phyloP scores from a whole-genome alignment of 2,888 invertebrate genomes.

The Cylindroiulus punctatus region DNA sequence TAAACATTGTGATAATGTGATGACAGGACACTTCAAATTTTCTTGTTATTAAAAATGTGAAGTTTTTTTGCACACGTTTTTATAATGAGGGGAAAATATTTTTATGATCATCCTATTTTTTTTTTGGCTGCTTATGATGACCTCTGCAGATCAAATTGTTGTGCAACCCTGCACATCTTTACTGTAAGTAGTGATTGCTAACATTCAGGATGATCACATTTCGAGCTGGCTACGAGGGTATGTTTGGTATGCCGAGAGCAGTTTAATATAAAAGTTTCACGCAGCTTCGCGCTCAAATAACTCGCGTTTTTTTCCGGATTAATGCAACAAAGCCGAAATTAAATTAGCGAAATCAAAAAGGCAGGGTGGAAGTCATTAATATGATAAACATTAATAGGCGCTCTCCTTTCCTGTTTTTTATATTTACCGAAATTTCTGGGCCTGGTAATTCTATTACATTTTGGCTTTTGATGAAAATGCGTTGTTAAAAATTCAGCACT shows the following conservation, averaged over 20 bases:
- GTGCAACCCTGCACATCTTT: too few species aligned
- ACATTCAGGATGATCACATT: background rate
- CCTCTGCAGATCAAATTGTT: too few species aligned
- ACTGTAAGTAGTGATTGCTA: too few species aligned
- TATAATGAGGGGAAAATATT: too few species aligned
- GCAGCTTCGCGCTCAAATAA: background rate
- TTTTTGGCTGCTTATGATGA: too few species aligned
- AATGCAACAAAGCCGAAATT: background rate
- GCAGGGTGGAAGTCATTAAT: background rate
- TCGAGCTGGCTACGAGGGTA: too few species aligned
- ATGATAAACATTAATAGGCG: conserved; percentile 4
- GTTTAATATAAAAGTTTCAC: background rate
- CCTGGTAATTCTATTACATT: background rate
- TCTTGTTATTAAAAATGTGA: too few species aligned
- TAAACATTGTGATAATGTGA: too few species aligned
- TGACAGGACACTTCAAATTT: too few species aligned
- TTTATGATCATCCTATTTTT: too few species aligned
- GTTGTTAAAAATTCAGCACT: conserved; percentile 16
- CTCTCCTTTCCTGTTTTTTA: background rate
- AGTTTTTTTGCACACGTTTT: too few species aligned
- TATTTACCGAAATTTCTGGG: background rate
- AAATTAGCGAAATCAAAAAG: conserved; percentile 30
- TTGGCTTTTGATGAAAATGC: conserved; percentile 10
- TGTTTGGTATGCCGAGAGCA: too few species aligned
- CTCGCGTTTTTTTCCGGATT: background rate